Evolutionary conservation across 2,888 invertebrate genomes (phyloP).

Genomic region (Bembecia ichneumoniformis): DNA sequence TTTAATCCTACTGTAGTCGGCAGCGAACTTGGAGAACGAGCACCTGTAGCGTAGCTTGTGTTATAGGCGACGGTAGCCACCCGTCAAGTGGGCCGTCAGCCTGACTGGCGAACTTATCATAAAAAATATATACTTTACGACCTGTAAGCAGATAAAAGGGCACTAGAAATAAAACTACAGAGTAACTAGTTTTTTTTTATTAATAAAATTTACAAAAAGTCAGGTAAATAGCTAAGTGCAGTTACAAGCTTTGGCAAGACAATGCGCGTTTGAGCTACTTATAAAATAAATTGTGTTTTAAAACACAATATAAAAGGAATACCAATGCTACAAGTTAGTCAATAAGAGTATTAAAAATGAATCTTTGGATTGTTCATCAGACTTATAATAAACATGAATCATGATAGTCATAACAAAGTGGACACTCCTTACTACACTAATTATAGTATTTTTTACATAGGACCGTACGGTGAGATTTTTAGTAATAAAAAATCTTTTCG

Average conservation of each 20-base stretch:
- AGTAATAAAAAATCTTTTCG: too few relatives aligned
- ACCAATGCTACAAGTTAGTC: background rate
- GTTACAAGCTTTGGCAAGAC: slow-evolving; percentile 10
- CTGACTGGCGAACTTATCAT: too few relatives aligned
- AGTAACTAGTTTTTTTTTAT: slow-evolving; percentile 6
- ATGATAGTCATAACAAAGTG: too few relatives aligned
- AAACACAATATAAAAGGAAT: slow-evolving; percentile 3
- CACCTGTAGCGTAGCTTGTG: too few relatives aligned
- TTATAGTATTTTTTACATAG: too few relatives aligned
- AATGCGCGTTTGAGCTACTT: slow-evolving; percentile 1
- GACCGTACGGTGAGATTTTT: too few relatives aligned
- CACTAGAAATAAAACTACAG: too few relatives aligned
- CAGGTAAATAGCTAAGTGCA: slow-evolving; percentile 6
- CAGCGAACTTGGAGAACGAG: too few relatives aligned
- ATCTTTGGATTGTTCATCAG: slow-evolving; percentile 30
- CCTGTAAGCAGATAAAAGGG: background rate
- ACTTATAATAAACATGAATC: slow-evolving; percentile 12
- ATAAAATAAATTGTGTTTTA: background rate
- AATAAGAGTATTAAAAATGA: slow-evolving; percentile 19
- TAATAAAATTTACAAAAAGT: slow-evolving; percentile 7
- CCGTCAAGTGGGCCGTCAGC: too few relatives aligned
- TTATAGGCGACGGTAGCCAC: too few relatives aligned
- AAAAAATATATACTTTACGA: background rate
- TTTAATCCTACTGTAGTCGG: too few relatives aligned
- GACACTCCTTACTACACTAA: too few relatives aligned